phyloP scores from a whole-genome alignment of 1,140 invertebrate species.

The Gerris buenoi region DNA sequence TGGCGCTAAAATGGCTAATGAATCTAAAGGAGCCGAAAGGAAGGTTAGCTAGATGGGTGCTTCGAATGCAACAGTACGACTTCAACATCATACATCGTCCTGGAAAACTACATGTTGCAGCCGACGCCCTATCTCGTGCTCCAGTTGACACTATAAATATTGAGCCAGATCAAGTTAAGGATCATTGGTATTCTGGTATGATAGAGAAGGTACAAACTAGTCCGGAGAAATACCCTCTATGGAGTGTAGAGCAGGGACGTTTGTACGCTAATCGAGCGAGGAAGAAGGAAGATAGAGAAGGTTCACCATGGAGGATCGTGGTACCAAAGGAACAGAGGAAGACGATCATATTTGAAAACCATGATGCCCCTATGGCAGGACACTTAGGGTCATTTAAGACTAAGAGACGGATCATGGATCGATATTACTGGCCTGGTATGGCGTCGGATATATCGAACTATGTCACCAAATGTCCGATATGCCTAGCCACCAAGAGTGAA shows the following conservation, averaged over 20 bases:
- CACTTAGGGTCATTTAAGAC: constrained; percentile 29
- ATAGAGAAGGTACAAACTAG: not conserved
- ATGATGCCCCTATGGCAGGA: constrained; percentile 23
- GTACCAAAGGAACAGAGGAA: constrained; percentile 17
- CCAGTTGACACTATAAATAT: not conserved
- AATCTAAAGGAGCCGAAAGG: constrained; percentile 29
- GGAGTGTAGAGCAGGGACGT: not conserved
- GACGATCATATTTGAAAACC: constrained; percentile 18
- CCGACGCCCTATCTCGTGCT: constrained; percentile 11
- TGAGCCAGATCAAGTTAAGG: not conserved
- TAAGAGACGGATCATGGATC: constrained; percentile 17
- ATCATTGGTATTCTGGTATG: constrained; percentile 4
- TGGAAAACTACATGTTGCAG: constrained; percentile 14
- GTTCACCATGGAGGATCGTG: constrained; percentile 23
- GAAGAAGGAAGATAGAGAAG: not conserved
- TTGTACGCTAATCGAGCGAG: not conserved
- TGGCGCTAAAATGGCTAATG: constrained; percentile 32
- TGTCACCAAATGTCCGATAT: constrained; percentile 18
- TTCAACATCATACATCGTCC: constrained; percentile 17
- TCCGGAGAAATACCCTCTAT: not conserved
- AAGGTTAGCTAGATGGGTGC: constrained; percentile 26
- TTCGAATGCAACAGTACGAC: constrained; percentile 27
- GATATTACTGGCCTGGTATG: constrained; percentile 15
- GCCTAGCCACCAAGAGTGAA: constrained; percentile 5
- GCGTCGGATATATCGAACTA: constrained; percentile 16